Evolutionary conservation across 2,888 invertebrate species (phyloP).

Genomic region (Erebia ligea): DNA sequence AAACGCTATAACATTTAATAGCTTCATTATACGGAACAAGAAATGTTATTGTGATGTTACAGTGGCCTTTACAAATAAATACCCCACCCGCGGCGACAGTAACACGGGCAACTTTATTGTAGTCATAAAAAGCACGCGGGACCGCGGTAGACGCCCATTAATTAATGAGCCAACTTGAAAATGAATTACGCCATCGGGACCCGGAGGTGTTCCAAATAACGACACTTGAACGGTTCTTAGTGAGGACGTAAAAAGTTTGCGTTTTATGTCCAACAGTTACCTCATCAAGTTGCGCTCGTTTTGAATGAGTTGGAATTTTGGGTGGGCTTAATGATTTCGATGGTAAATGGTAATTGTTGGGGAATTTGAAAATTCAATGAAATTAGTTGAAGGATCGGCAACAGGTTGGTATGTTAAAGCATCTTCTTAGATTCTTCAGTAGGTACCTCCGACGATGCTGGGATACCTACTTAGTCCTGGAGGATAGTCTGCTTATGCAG

Average conservation of each 20-base stretch:
- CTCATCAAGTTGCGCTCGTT: slow-evolving; percentile 36
- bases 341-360: not conserved
- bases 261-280: slow-evolving; percentile 44
- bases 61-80: slow-evolving; percentile 50
- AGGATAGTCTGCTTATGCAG: too few species aligned
- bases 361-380: slow-evolving; percentile 2
- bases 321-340: slow-evolving; percentile 16
- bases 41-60: slow-evolving; percentile 44
- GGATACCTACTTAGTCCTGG: too few species aligned
- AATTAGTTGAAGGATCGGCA: not conserved
- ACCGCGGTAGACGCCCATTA: slow-evolving; percentile 68
- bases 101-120: slow-evolving; percentile 62
- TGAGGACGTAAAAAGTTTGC: slow-evolving; percentile 57
- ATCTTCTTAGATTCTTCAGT: not conserved
- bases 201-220: slow-evolving; percentile 61
- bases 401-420: not conserved
- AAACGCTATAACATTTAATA: slow-evolving; percentile 40
- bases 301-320: slow-evolving; percentile 13
- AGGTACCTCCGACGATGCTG: not conserved
- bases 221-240: slow-evolving; percentile 55
- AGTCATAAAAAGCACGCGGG: slow-evolving; percentile 72
- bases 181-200: slow-evolving; percentile 67
- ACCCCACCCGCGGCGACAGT: slow-evolving; percentile 59
- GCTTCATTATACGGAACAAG: slow-evolving; percentile 39
- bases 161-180: slow-evolving; percentile 75